Evolutionary conservation across 2,797 vertebrate species (phyloP).

Genomic region (Microctenopoma steveboyesi): DNA sequence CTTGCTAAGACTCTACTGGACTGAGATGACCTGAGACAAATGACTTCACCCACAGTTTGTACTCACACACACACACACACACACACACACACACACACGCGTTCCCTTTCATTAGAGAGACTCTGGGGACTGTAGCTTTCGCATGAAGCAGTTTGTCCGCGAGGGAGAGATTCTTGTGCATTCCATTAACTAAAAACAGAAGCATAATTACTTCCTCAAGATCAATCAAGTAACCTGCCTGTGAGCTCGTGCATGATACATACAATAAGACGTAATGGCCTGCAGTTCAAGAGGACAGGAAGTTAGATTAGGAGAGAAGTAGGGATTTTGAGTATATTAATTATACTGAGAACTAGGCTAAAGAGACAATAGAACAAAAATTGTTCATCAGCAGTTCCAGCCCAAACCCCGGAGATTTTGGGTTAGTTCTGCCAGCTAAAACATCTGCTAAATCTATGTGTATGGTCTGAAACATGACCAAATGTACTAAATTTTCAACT

Average conservation of each 20-base stretch:
- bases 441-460: slow-evolving; percentile 71
- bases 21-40: slow-evolving; percentile 31
- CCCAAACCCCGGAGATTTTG: slow-evolving; percentile 57
- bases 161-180: slow-evolving; percentile 58
- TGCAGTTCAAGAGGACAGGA: slow-evolving; percentile 45
- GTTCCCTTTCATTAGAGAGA: slow-evolving; percentile 58
- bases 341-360: slow-evolving; percentile 49
- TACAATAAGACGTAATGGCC: slow-evolving; percentile 21
- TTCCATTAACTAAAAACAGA: slow-evolving; percentile 68
- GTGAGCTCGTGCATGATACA: slow-evolving; percentile 23
- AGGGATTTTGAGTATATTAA: slow-evolving; percentile 51
- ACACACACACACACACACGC: slow-evolving; percentile 30
- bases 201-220: slow-evolving; percentile 62
- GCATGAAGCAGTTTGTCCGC: slow-evolving; percentile 47
- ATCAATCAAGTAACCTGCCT: slow-evolving; percentile 54
- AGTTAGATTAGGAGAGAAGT: slow-evolving; percentile 28
- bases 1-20: slow-evolving; percentile 39
- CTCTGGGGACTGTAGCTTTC: slow-evolving; percentile 43
- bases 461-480: slow-evolving; percentile 52
- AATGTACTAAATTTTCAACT: slow-evolving; percentile 36
- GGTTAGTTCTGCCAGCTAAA: slow-evolving; percentile 60
- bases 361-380: slow-evolving; percentile 63
- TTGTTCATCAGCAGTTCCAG: slow-evolving; percentile 68
- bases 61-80: slow-evolving; percentile 26
- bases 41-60: slow-evolving; percentile 20